Base-by-base conservation (phyloP, 1,140 invertebrate genomes). In the Planococcus citri region DNA sequence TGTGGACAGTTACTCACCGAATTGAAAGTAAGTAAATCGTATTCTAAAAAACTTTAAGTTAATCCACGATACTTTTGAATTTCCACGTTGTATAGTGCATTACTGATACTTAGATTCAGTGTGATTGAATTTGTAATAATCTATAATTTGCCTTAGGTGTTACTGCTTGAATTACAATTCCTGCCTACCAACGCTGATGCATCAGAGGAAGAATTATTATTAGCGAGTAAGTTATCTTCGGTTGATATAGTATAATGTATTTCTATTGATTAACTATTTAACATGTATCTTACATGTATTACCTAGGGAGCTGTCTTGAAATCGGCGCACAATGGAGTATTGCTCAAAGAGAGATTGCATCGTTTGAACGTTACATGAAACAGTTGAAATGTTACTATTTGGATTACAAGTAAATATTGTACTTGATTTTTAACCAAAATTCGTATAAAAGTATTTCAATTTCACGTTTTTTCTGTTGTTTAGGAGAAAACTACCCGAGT, bases 351-450 rank as follows among this genome's bases (percentile, higher is more conserved):
- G 91, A 98, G 81, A 94, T 97, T 70, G 91, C 92, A 73, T 87
- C 92, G 0, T 98, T 98, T 80, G 95, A 98, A 78, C 83, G 94
- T 76, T 97, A 95, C 73, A 94, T 97, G 86, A 91, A 94, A 21
- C 95, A 98, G 79, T 78, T 98, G 22, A 98, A 98, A 80, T 93
- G 91, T 77, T 98, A 98, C 76, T 98, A 98, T 78, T 92, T 96
- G 78, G 95, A 98, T 82, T 98, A 97, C 78, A 92, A 92, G 83
- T 91, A 84, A 78, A 84, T 82, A 60, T 69, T 22, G 1, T 12
- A 51, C 20, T n/a, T 33, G 29, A 38, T n/a, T 29, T 58, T 12
- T n/a, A 22, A 60, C 17, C 57, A 60, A 4, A 3, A 60, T 20
- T 60, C 4, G 3, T 60, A 21, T 60, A 21, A 6, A 6, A 24